These are phyloP conservation scores for Marcusenius ussheri DNA, from an alignment of 2,113 vertebrate species.

Conservation along the genomic window DNA sequence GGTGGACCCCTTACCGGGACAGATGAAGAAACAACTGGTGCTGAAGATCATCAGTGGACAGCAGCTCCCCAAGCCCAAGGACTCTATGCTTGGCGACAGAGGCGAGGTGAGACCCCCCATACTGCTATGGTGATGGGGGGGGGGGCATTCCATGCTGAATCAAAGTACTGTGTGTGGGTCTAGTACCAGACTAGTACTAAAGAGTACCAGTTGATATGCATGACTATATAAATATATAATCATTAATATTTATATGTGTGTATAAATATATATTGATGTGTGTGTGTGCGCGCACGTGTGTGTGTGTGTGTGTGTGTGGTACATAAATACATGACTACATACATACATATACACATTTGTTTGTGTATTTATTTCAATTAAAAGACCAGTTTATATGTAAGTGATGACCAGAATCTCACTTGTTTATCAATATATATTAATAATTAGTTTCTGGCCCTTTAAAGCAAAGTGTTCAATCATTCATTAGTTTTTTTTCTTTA, in stretches of 20 bases:
- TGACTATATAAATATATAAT: no score
- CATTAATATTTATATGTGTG: no score
- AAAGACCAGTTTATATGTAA: neutral
- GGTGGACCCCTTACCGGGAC: slow-evolving; percentile 78
- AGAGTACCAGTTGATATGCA: neutral
- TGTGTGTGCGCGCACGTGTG: no score
- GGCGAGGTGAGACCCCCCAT: slow-evolving; percentile 73
- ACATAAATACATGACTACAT: no score
- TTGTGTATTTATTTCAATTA: no score
- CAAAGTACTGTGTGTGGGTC: neutral
- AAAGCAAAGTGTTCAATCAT: neutral
- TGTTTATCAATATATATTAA: neutral
- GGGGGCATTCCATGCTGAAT: neutral
- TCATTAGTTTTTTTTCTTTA: neutral
- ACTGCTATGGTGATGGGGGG: neutral
- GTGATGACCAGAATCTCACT: neutral
- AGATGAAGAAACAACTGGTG: slow-evolving; percentile 84
- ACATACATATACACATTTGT: no score
- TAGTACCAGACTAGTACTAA: neutral
- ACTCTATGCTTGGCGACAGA: slow-evolving; percentile 91
- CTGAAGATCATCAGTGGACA: slow-evolving; percentile 93
- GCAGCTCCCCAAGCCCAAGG: slow-evolving; percentile 91
- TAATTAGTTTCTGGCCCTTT: neutral
- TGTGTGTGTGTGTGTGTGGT: no score
- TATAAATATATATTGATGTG: no score